phyloP scores from a whole-genome alignment of 1,140 invertebrate species.

The Penaeus chinensis region DNA sequence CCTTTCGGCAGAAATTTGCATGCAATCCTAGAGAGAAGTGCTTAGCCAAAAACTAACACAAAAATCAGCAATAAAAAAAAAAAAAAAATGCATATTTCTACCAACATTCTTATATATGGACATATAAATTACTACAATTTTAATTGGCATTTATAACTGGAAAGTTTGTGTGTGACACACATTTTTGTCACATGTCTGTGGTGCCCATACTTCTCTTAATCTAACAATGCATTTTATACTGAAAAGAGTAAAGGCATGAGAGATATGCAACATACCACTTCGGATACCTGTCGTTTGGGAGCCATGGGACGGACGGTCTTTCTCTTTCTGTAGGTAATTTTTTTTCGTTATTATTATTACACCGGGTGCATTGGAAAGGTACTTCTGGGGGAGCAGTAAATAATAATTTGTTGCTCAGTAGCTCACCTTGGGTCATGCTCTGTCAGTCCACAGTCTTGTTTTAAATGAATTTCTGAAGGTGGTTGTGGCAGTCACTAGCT shows the following conservation, averaged over 20 bases:
- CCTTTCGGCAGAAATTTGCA: not conserved
- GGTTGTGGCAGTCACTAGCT: slow-evolving; percentile 52
- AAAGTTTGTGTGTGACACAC: too few species aligned
- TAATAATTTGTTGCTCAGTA: slow-evolving; percentile 50
- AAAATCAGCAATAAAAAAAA: too few species aligned
- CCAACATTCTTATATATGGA: too few species aligned
- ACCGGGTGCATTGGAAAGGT: slow-evolving; percentile 27
- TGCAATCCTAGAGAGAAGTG: too few species aligned
- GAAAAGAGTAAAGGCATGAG: slow-evolving; percentile 17
- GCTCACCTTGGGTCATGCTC: slow-evolving; percentile 48
- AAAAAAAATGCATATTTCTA: too few species aligned
- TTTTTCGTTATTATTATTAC: slow-evolving; percentile 32
- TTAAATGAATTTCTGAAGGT: slow-evolving; percentile 40
- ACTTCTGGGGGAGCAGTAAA: slow-evolving; percentile 31
- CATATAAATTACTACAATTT: too few species aligned
- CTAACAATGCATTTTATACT: too few species aligned
- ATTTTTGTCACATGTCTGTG: too few species aligned
- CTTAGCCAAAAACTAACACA: too few species aligned
- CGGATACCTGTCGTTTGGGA: slow-evolving; percentile 42
- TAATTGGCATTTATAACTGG: too few species aligned
- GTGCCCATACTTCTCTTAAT: too few species aligned
- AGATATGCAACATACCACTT: slow-evolving; percentile 7
- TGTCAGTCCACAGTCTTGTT: slow-evolving; percentile 42
- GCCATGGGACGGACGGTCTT: slow-evolving; percentile 36
- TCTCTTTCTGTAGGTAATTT: slow-evolving; percentile 20